Percentiles rank a stretch among this genome's conserved stretches.
Evolutionary conservation across 2,888 invertebrate genomes (phyloP).

Genomic region (Prostheceraeus crozeri): DNA sequence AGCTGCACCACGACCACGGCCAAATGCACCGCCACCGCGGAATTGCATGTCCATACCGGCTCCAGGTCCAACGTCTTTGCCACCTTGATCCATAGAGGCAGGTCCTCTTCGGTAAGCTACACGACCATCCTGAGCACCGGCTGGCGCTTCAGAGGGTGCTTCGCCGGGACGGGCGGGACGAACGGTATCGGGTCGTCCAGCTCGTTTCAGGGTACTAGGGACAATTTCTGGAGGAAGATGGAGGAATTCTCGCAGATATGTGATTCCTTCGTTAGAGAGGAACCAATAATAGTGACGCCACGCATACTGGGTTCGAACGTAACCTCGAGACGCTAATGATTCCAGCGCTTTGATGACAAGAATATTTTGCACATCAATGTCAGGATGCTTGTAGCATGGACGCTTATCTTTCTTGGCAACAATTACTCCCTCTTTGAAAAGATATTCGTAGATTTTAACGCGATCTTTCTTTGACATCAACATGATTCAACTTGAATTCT

Average conservation of each 20-base stretch:
- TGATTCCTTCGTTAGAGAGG: conserved; percentile 94
- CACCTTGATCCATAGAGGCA: background rate
- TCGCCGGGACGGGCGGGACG: background rate
- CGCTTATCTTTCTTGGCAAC: conserved; percentile 93
- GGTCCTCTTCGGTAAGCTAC: background rate
- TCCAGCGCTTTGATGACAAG: conserved; percentile 97
- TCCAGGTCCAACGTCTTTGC: conserved; percentile 1
- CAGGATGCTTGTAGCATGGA: conserved; percentile 92
- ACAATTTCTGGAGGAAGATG: conserved; percentile 97
- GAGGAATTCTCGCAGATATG: conserved; percentile 76
- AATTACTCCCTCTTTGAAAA: conserved; percentile 98
- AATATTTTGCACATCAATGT: conserved; percentile 89
- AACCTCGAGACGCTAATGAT: conserved; percentile 88
- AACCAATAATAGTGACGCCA: conserved; percentile 99
- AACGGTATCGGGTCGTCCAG: conserved; percentile 60
- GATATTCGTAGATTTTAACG: conserved; percentile 88
- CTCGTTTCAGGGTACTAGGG: conserved; percentile 83
- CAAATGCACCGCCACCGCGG: no score
- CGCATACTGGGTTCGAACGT: conserved; percentile 97
- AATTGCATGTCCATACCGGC: no score
- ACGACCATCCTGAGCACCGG: background rate
- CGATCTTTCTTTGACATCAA: conserved; percentile 99
- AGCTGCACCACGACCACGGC: no score
- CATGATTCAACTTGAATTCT: no score
- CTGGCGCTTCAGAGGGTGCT: background rate